Evolutionary conservation across 2,888 invertebrate genomes (phyloP).

Genomic region (Leistus spinibarbis): DNA sequence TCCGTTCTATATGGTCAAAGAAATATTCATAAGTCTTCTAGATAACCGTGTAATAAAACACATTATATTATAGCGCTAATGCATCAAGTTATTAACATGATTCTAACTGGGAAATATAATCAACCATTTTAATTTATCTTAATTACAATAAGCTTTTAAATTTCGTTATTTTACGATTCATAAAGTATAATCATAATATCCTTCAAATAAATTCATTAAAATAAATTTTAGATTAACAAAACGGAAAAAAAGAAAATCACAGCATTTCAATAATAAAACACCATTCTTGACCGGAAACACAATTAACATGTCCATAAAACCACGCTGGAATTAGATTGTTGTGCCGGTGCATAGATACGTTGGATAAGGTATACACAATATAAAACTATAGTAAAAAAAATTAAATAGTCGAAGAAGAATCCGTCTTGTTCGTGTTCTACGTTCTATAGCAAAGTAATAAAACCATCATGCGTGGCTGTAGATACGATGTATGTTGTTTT

Average conservation of each 20-base stretch:
- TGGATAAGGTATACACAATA: conserved; percentile 21
- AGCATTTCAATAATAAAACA: not conserved
- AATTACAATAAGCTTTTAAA: conserved; percentile 31
- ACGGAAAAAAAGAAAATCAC: not conserved
- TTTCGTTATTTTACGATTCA: conserved; percentile 26
- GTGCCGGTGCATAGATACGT: conserved; percentile 10
- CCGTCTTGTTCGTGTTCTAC: conserved; percentile 2
- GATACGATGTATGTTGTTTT: conserved; percentile 52
- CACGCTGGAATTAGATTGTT: not conserved
- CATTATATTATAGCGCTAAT: conserved; percentile 15
- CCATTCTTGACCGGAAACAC: not conserved
- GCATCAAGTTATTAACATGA: conserved; percentile 26
- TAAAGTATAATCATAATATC: not conserved
- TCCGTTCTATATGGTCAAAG: no score
- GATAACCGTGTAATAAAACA: no score
- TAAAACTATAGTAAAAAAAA: conserved; percentile 1
- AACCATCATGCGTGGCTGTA: conserved; percentile 31
- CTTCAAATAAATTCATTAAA: conserved; percentile 27
- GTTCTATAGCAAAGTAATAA: conserved; percentile 25
- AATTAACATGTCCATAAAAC: conserved; percentile 22
- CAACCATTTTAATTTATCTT: conserved; percentile 26
- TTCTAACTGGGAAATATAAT: conserved; percentile 22
- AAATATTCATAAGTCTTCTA: no score
- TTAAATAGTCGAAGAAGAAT: not conserved
- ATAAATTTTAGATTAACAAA: not conserved